A percentile compares a stretch with the other conserved stretches of the same genome.
phyloP scores from a whole-genome alignment of 2,113 vertebrate genomes.

The Dasyurus viverrinus region DNA sequence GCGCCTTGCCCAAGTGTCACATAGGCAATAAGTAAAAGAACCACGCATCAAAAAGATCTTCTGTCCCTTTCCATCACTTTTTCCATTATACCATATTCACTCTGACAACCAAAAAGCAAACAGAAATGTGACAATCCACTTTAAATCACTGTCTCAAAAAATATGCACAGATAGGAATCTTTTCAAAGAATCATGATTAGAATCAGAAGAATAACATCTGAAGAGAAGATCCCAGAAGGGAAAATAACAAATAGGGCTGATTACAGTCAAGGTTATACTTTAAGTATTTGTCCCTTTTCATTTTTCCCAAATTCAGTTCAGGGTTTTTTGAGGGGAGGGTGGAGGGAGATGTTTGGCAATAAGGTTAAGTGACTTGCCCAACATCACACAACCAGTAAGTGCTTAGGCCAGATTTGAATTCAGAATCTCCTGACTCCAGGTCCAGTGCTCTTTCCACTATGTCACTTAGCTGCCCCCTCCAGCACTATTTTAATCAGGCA shows the following conservation, averaged over 20 bases:
- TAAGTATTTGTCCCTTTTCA: background rate
- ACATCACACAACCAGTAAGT: too few relatives aligned
- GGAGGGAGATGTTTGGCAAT: too few relatives aligned
- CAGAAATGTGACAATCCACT: background rate
- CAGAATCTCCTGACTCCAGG: too few relatives aligned
- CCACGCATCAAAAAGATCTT: background rate
- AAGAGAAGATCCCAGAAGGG: background rate
- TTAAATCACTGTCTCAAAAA: background rate
- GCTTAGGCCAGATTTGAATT: too few relatives aligned
- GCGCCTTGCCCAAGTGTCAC: background rate
- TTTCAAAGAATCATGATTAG: background rate
- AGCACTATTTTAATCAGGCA: too few relatives aligned
- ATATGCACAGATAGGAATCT: background rate
- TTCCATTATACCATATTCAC: background rate
- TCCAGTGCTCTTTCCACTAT: too few relatives aligned
- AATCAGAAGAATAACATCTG: background rate
- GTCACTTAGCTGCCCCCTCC: too few relatives aligned
- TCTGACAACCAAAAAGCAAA: background rate
- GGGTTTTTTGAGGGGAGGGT: background rate
- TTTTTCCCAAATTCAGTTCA: background rate
- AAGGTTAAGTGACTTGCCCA: background rate
- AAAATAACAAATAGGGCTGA: background rate
- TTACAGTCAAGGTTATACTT: background rate
- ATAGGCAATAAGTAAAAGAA: background rate
- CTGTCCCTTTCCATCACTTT: background rate